Base-by-base conservation (phyloP, 2,888 invertebrate species). In the Dexiosoma caninum region DNA sequence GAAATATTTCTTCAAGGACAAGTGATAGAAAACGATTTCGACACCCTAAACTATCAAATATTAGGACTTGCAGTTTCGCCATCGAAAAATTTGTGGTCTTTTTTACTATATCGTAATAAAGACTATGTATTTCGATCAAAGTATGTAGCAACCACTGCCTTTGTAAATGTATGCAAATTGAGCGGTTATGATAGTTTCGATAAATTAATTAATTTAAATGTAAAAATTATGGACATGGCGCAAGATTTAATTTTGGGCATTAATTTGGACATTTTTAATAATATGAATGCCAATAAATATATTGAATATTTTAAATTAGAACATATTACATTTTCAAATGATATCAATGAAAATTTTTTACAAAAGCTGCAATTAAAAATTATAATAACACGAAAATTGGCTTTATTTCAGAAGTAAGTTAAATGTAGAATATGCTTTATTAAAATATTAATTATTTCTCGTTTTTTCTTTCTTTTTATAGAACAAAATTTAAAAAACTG, bases 361-460 rank as follows among this genome's bases (percentile, higher is more conserved):
- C 84, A 85, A 37, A 85, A 84, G 44, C 67, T 89, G 8, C 87
- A 89, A 83, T 30, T 89, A 1, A 87, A 87, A 62, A 79, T 84
- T 19, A 44, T 85, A n/a, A 77, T 85, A 10, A 40, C 83, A 6
- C 78, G 83, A 30, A 83, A 83, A 19, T 66, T 74, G 9, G 21
- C 83, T 9, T 49, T 40, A 6, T 83, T 79, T 70, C 83, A 85
- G 30, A 78, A 70, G 86, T 86, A 83, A 78, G 83, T 66, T 16
- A 66, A 59, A 19, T 23, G 9, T 35, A 0, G 19, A 53, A 35
- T 1, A 23, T 32, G 7, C 42, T 9, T 19, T 4, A 2, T 21
- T 35, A 16, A 57, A 23, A 7, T 55, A 21, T 9, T 19, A 19
- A 62, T 67, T 51, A 40, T 49, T 30, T 46, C 9, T 44, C 7